Conservation (phyloP, 1,140 invertebrate genomes). For the Sitophilus oryzae region DNA sequence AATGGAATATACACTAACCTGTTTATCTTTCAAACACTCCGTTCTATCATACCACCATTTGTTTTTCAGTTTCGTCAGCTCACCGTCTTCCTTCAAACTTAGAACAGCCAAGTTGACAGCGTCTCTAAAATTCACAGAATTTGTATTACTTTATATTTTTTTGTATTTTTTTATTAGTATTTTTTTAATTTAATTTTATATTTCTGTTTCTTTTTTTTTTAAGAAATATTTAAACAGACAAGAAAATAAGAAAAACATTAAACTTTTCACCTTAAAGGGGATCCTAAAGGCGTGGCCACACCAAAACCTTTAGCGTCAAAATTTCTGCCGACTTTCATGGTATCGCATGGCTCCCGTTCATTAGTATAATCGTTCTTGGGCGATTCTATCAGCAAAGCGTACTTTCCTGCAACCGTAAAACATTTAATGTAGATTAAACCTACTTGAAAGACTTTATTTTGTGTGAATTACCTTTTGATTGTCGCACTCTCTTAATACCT, state of each 20-base stretch:
- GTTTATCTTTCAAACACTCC: constrained; percentile 71
- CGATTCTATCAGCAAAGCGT: constrained; percentile 91
- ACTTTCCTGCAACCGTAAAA: constrained; percentile 57
- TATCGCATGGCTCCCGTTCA: constrained; percentile 88
- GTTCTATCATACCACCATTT: constrained; percentile 90
- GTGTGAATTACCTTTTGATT: constrained; percentile 57
- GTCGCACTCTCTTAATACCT: constrained; percentile 74
- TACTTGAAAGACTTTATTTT: background rate
- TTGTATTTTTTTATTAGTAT: too few species aligned
- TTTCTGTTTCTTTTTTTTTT: too few species aligned
- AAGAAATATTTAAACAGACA: too few species aligned
- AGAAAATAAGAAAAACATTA: too few species aligned
- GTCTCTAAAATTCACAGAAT: constrained; percentile 68
- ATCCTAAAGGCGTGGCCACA: constrained; percentile 85
- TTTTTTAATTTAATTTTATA: too few species aligned
- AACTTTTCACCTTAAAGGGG: constrained; percentile 81
- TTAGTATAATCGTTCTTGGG: constrained; percentile 94
- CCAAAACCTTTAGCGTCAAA: constrained; percentile 92
- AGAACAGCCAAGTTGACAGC: constrained; percentile 87
- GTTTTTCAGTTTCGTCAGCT: constrained; percentile 82
- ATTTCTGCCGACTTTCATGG: constrained; percentile 89
- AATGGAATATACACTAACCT: constrained; percentile 43
- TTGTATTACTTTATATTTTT: too few species aligned
- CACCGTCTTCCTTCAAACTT: constrained; percentile 86
- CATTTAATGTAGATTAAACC: background rate